These are phyloP conservation scores for Protomyctophum bolini DNA, from an alignment of 2,113 vertebrate species.

Conservation along the genomic window DNA sequence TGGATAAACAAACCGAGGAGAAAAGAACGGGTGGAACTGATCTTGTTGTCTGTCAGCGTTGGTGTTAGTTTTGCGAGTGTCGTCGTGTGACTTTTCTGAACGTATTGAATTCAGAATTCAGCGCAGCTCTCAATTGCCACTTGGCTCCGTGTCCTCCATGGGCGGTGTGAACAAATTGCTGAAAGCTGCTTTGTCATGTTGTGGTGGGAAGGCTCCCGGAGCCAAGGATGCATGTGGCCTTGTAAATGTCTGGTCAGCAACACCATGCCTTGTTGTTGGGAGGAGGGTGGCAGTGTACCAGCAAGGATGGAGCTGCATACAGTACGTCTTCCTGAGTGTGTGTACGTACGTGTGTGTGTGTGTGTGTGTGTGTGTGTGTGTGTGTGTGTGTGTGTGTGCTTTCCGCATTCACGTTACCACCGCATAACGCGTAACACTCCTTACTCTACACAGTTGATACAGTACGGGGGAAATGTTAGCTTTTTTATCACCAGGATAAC, in stretches of 20 bases:
- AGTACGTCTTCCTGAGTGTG: not conserved
- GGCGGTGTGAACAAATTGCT: constrained; percentile 44
- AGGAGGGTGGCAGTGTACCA: constrained; percentile 2
- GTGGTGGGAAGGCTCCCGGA: constrained; percentile 4
- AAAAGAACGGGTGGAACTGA: not conserved
- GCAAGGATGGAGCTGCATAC: not conserved
- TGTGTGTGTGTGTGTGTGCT: no score
- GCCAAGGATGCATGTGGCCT: constrained; percentile 27
- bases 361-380: no score
- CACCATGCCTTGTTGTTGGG: constrained; percentile 18
- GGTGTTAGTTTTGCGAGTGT: not conserved
- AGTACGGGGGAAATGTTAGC: no score
- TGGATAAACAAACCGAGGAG: constrained; percentile 35
- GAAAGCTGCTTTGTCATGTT: constrained; percentile 31
- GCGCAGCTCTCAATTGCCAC: constrained; percentile 7
- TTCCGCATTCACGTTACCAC: no score
- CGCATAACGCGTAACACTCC: no score
- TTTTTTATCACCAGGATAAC: no score
- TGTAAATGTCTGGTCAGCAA: constrained; percentile 31
- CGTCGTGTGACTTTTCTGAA: not conserved
- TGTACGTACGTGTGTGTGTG: no score
- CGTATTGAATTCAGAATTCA: constrained; percentile 27
- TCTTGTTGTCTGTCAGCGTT: not conserved
- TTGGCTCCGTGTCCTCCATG: constrained; percentile 23
- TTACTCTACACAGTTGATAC: no score